These are phyloP conservation scores for Pollenia griseotomentosa DNA, from an alignment of 2,888 invertebrate species.

Conservation along the genomic window DNA sequence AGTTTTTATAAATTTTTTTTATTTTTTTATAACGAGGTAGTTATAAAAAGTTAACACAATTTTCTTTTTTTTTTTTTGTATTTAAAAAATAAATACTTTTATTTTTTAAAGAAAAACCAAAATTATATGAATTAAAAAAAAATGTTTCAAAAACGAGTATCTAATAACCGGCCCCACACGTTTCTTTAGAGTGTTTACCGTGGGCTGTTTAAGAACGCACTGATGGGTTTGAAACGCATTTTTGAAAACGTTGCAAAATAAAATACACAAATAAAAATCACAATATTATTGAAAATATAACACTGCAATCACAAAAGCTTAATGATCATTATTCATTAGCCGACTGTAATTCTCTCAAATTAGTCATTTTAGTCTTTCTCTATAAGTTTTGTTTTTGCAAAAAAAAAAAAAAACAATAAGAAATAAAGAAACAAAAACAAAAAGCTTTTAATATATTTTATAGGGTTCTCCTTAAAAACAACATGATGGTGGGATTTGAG, in stretches of 20 bases:
- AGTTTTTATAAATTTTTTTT: slow-evolving; percentile 1
- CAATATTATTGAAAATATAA: not conserved
- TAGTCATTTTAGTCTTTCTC: slow-evolving; percentile 39
- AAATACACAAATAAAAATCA: slow-evolving; percentile 9
- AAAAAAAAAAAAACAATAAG: slow-evolving; percentile 1
- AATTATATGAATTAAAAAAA: slow-evolving; percentile 11
- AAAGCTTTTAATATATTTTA: slow-evolving; percentile 25
- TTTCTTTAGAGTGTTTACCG: slow-evolving; percentile 53
- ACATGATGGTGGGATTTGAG: not conserved
- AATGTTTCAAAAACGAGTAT: slow-evolving; percentile 1
- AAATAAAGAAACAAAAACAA: not conserved
- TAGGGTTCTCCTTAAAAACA: slow-evolving; percentile 14
- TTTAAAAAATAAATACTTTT: not conserved
- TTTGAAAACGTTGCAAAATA: slow-evolving; percentile 32
- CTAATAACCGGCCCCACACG: slow-evolving; percentile 41
- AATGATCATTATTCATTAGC: slow-evolving; percentile 57
- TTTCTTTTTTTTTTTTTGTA: not conserved
- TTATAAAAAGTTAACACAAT: not conserved
- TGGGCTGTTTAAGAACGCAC: slow-evolving; percentile 70
- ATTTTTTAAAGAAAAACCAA: not conserved
- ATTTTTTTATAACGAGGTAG: not conserved
- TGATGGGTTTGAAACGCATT: slow-evolving; percentile 67
- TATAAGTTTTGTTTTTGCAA: slow-evolving; percentile 5
- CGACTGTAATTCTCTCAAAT: slow-evolving; percentile 28
- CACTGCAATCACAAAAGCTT: slow-evolving; percentile 43